A percentile compares a stretch with the other conserved stretches of the same genome.
These are phyloP conservation scores for Campoplex capitator DNA, from an alignment of 2,888 invertebrate genomes.

Conservation along the genomic window DNA sequence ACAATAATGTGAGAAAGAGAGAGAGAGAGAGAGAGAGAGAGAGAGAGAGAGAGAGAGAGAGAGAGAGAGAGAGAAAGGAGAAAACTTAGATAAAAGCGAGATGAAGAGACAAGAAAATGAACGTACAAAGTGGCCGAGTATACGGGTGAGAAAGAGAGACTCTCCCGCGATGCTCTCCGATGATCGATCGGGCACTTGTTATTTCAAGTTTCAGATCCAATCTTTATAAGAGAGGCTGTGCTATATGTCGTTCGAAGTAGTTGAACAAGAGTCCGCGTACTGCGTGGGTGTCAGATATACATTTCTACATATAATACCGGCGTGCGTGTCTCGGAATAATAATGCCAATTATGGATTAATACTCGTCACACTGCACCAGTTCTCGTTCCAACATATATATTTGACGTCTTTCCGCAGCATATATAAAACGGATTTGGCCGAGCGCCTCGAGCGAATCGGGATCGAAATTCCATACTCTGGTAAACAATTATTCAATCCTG, in stretches of 20 bases:
- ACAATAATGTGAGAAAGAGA: constrained; percentile 53
- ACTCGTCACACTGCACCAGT: not conserved
- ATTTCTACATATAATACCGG: not conserved
- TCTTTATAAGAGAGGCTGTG: not conserved
- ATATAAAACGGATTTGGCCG: not conserved
- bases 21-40: constrained; percentile 47
- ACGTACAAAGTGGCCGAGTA: constrained; percentile 25
- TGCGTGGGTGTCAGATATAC: not conserved
- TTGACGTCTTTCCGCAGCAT: not conserved
- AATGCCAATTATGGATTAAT: not conserved
- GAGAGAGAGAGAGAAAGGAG: constrained; percentile 26
- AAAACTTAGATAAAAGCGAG: constrained; percentile 8
- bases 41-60: constrained; percentile 54
- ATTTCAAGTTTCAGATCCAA: constrained; percentile 29
- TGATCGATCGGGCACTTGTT: constrained; percentile 61
- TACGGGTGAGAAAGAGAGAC: constrained; percentile 44
- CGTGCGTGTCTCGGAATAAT: not conserved
- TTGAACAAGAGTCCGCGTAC: constrained; percentile 17
- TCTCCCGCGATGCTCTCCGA: constrained; percentile 23
- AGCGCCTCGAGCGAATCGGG: not conserved
- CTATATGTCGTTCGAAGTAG: constrained; percentile 3
- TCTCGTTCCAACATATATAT: not conserved
- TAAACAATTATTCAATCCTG: not conserved
- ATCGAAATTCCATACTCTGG: not conserved
- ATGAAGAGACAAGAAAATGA: constrained; percentile 15